These are phyloP conservation scores for Aurelia sp. DNA, from an alignment of 30 jellyfish, hydroid and myxozoan species.

Conservation along the genomic window DNA sequence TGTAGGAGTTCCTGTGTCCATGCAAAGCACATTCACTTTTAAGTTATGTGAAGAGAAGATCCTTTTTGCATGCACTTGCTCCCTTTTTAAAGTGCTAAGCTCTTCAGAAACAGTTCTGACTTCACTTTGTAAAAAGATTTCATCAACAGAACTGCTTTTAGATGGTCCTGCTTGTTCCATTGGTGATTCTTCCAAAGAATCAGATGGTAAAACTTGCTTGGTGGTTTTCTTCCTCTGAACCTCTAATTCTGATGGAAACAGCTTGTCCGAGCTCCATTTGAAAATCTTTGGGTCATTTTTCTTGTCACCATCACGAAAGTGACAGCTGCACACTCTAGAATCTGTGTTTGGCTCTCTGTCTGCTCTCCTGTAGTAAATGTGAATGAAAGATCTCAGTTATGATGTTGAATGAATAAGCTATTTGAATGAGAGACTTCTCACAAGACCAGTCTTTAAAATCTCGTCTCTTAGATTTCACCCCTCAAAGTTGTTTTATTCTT, in stretches of 20 bases:
- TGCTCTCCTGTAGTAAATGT: neutral
- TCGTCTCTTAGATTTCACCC: too few relatives aligned
- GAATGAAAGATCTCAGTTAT: constrained; percentile 1
- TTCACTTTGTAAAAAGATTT: constrained; percentile 4
- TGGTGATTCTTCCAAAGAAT: neutral
- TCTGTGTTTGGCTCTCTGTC: constrained; percentile 29
- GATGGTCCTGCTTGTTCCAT: neutral
- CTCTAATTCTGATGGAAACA: neutral
- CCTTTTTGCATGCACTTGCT: neutral
- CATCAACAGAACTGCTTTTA: neutral
- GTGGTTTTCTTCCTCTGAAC: neutral
- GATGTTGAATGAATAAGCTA: neutral
- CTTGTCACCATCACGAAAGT: constrained; percentile 33
- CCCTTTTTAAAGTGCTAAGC: neutral
- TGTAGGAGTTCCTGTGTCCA: constrained; percentile 45
- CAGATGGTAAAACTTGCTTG: neutral
- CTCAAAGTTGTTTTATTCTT: too few relatives aligned
- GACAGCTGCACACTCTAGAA: constrained; percentile 39
- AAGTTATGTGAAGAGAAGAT: constrained; percentile 5
- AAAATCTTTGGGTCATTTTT: constrained; percentile 12
- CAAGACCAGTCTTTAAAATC: neutral
- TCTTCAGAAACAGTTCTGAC: neutral
- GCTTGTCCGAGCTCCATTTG: neutral
- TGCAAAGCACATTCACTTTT: constrained; percentile 9
- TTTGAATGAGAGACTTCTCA: neutral